Evolutionary conservation across 2,113 vertebrate species (phyloP), one percentile per base, ranked within the genome.

Genomic region (Lasiurus borealis): DNA sequence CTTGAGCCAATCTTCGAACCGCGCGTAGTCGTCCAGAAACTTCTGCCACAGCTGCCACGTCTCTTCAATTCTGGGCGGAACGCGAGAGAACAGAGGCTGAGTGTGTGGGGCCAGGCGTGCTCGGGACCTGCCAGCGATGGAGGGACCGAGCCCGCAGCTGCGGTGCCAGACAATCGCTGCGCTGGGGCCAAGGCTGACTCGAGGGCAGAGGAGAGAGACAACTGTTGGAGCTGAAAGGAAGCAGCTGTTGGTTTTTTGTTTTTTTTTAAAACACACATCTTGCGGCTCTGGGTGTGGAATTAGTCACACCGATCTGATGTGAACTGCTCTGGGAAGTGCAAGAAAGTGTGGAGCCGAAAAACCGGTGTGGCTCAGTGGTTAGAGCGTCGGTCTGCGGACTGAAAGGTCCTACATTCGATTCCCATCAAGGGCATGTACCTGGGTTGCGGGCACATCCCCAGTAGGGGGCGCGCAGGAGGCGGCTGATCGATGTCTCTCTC

Each of bases 221-320:
- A 96, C 97, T 98, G 96, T 89, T 50, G 48, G 82, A 96, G 73
- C 91, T 96, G 96, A 97, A 97, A 96, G 85, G 96, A 97, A 97
- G 97, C 94, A 98, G 90, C 76, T 71, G 34, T 31, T 85, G 40
- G 36, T 4, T 27, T 91, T 96, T 29, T 52, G 50, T 18, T 15
- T 82, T 85, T 81, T 57, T 15, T 78, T n/a, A 27, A 64, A 40
- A 69, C 31, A 94, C 66, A 93, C 34, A 11, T 72, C 87, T 85
- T 48, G 19, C 10, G 91, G 84, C 91, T 94, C 96, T 97, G 92
- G 77, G 95, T 95, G 96, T 96, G 93, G 95, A 96, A 95, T 69
- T 13, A 52, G 31, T 91, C 97, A 97, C 96, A 96, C 57, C 78
- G 75, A 94, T 85, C 85, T 69, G 88, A 76, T 1, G 36, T 1